phyloP scores from a whole-genome alignment of 2,888 invertebrate species.

The Odontomyia ornata region DNA sequence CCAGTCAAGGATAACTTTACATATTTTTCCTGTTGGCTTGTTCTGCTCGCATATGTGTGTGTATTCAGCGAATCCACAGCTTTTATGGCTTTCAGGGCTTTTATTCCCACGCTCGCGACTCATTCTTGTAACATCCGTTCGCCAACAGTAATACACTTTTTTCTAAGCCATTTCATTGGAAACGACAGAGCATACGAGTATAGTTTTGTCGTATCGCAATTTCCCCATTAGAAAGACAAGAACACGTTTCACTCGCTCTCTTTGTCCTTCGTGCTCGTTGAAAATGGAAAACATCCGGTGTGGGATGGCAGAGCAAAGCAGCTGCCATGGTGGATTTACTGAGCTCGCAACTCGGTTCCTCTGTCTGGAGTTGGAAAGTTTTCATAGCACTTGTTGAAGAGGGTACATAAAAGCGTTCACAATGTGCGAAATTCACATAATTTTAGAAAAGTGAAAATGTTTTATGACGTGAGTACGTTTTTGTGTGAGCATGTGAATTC shows the following conservation, averaged over 20 bases:
- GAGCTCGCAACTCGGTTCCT: not conserved
- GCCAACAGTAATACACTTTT: not conserved
- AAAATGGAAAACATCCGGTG: no score
- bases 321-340: no score
- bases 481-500: no score
- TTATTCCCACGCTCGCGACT: constrained; percentile 6
- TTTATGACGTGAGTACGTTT: no score
- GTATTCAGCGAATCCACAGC: no score
- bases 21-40: not conserved
- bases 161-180: not conserved
- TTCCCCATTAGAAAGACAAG: not conserved
- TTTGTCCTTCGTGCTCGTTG: no score
- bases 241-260: no score
- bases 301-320: no score
- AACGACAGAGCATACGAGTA: not conserved
- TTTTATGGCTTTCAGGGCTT: constrained; percentile 1
- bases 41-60: not conserved
- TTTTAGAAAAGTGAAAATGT: no score
- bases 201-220: not conserved
- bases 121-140: not conserved
- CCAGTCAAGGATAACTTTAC: not conserved
- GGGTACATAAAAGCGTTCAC: not conserved
- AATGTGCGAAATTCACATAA: not conserved
- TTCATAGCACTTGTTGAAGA: constrained; percentile 13
- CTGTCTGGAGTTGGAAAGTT: not conserved